Evolutionary conservation across 2,888 invertebrate genomes (phyloP).

Genomic region (Lepidocyrtoides sp.): DNA sequence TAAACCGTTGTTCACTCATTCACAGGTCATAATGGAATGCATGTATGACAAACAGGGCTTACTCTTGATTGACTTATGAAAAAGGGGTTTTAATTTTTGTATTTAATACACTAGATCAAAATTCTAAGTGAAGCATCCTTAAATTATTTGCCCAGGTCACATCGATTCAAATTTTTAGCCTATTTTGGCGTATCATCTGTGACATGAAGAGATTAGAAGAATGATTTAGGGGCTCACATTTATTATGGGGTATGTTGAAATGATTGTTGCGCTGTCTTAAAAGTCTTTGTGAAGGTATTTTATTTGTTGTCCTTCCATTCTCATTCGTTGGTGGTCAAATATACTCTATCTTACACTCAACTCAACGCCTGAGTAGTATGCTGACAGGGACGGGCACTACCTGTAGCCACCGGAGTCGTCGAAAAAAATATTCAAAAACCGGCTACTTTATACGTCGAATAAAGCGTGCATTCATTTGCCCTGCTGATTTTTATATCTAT

Average conservation of each 20-base stretch:
- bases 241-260: constrained; percentile 1
- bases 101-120: background rate
- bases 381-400: background rate
- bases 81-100: too few relatives aligned
- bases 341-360: background rate
- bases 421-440: background rate
- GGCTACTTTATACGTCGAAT: background rate
- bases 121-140: background rate
- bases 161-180: constrained; percentile 3
- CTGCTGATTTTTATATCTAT: too few relatives aligned
- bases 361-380: constrained; percentile 1
- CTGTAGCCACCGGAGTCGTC: background rate
- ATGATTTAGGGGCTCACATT: constrained; percentile 69
- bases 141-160: background rate
- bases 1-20: too few relatives aligned
- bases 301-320: background rate
- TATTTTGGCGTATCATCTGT: constrained; percentile 21
- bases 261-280: constrained; percentile 41
- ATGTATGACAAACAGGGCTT: background rate
- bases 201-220: constrained; percentile 23
- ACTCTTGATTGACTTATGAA: background rate
- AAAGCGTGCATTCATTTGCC: too few relatives aligned
- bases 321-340: constrained; percentile 24
- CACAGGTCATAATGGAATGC: too few relatives aligned
- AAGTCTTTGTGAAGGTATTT: background rate